Conservation (phyloP, 1,140 invertebrate genomes). For the Ips nitidus region DNA sequence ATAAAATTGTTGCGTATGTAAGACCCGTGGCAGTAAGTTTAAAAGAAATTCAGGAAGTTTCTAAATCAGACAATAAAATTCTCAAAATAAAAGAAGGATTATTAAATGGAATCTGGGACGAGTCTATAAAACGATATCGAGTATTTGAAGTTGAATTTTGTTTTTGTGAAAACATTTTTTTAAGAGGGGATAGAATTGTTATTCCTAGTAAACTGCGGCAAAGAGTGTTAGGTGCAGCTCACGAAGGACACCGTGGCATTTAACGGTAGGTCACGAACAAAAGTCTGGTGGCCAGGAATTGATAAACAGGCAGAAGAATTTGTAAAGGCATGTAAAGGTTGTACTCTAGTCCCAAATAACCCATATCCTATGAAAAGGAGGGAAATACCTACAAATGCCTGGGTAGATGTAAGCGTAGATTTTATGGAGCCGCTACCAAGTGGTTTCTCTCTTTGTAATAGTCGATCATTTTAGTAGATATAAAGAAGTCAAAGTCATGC, state of each 20-base stretch:
- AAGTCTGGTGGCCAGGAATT: constrained; percentile 58
- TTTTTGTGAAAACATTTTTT: constrained; percentile 6
- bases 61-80: too few species aligned
- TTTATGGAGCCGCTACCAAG: constrained; percentile 46
- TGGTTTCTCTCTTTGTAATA: constrained; percentile 42
- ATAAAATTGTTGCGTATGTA: constrained; percentile 9
- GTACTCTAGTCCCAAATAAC: constrained; percentile 2
- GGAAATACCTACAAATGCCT: constrained; percentile 43
- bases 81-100: background rate
- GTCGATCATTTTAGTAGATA: constrained; percentile 27
- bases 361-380: constrained; percentile 38
- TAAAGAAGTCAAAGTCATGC: constrained; percentile 21
- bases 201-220: constrained; percentile 32
- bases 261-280: constrained; percentile 56
- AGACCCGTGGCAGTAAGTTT: background rate
- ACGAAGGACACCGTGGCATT: constrained; percentile 58
- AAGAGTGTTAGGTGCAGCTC: constrained; percentile 42
- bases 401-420: constrained; percentile 48
- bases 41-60: too few species aligned
- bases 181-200: background rate
- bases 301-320: constrained; percentile 54
- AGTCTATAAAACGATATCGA: background rate
- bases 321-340: constrained; percentile 49
- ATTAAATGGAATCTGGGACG: constrained; percentile 3
- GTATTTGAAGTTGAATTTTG: background rate